These are phyloP conservation scores for Gnathonemus longibarbis DNA, from an alignment of 2,113 vertebrate genomes.

Conservation along the genomic window DNA sequence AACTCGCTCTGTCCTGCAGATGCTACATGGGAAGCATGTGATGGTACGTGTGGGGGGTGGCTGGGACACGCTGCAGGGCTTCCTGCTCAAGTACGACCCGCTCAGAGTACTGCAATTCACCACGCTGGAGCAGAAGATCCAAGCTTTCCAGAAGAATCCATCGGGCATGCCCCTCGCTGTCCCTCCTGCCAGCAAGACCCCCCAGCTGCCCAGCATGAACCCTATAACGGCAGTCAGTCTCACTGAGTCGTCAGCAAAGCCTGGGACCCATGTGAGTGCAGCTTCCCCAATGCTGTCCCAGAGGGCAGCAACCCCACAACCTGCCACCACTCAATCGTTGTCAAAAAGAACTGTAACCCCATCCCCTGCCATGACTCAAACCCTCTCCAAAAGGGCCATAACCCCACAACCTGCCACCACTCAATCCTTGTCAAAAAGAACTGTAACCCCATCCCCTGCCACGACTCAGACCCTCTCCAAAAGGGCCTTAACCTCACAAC, in stretches of 20 bases:
- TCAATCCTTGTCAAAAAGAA: not conserved
- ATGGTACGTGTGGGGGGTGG: conserved; percentile 98
- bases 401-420: not conserved
- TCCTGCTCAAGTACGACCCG: conserved; percentile 89
- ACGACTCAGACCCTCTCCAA: not conserved
- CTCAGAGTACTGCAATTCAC: conserved; percentile 89
- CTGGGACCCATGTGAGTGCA: conserved; percentile 17
- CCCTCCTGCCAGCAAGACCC: conserved; percentile 38
- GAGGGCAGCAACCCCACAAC: conserved; percentile 19
- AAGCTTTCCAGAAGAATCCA: conserved; percentile 84
- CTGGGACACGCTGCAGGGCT: conserved; percentile 95
- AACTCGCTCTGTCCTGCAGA: conserved; percentile 54
- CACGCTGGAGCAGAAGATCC: conserved; percentile 91
- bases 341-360: not conserved
- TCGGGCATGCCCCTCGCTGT: conserved; percentile 49
- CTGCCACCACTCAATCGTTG: not conserved
- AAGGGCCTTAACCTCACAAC: not conserved
- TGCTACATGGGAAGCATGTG: conserved; percentile 96
- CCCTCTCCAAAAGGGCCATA: not conserved
- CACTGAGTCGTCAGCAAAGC: conserved; percentile 58
- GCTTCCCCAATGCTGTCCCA: conserved; percentile 42
- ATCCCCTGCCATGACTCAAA: not conserved
- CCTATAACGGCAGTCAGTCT: conserved; percentile 73
- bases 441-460: not conserved
- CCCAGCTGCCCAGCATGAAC: conserved; percentile 74